phyloP scores from a whole-genome alignment of 2,888 invertebrate species.

The Oasisia sp. region DNA sequence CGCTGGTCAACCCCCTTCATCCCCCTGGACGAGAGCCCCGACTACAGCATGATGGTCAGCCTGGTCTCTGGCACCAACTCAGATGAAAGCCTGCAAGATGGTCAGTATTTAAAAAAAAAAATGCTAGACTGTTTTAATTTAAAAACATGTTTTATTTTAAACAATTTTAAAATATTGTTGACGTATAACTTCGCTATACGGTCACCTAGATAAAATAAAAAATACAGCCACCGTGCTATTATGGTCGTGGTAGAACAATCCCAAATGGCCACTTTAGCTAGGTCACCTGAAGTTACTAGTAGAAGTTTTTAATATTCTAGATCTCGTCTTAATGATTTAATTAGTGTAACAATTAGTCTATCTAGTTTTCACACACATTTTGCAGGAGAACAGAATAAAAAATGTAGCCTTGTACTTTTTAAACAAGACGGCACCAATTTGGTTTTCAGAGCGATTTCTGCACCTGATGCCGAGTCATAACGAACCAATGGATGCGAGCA shows the following conservation, averaged over 20 bases:
- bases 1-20: constrained; percentile 91
- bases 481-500: constrained; percentile 6
- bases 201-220: no score
- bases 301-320: no score
- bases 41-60: constrained; percentile 92
- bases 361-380: neutral
- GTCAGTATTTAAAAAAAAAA: neutral
- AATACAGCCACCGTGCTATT: no score
- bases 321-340: neutral
- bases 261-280: no score
- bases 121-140: no score
- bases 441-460: neutral
- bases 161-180: no score
- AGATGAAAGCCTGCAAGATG: constrained; percentile 68
- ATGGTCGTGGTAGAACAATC: no score
- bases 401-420: neutral
- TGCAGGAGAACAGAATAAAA: neutral
- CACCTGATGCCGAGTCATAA: neutral
- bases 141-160: no score
- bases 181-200: no score
- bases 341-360: neutral
- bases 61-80: constrained; percentile 75
- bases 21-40: constrained; percentile 83
- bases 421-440: neutral
- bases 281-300: no score